Conservation (phyloP, 2,113 vertebrate genomes). For the Prunella himalayana region DNA sequence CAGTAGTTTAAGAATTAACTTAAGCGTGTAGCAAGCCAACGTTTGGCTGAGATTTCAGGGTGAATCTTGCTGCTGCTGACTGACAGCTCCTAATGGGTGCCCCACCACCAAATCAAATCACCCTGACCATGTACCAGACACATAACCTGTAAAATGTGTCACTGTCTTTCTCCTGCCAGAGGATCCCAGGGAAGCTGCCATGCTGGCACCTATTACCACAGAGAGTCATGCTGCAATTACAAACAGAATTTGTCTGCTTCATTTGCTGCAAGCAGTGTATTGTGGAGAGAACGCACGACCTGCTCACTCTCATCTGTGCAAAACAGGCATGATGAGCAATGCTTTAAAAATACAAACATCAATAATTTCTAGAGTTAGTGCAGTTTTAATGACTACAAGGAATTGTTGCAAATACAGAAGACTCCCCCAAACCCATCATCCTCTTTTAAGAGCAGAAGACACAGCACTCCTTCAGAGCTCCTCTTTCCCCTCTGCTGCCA, state of each 20-base stretch:
- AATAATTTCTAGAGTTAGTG: not conserved
- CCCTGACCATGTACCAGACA: not conserved
- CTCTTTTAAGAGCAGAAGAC: not conserved
- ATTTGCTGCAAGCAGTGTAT: not conserved
- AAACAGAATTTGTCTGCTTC: not conserved
- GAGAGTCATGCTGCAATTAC: not conserved
- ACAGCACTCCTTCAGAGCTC: not conserved
- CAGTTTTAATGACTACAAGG: not conserved
- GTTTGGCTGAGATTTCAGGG: not conserved
- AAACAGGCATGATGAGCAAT: not conserved
- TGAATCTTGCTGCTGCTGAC: not conserved
- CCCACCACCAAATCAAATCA: not conserved
- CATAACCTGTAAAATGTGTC: not conserved
- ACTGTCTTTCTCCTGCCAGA: not conserved
- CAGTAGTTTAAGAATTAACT: not conserved
- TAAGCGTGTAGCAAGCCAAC: rapidly evolving
- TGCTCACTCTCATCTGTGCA: not conserved
- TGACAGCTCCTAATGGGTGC: not conserved
- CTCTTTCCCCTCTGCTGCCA: not conserved
- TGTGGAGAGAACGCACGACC: rapidly evolving
- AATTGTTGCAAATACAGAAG: not conserved
- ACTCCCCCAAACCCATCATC: not conserved
- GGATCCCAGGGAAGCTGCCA: not conserved
- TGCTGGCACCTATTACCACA: not conserved
- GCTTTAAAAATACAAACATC: not conserved